These are phyloP conservation scores for Metellina segmentata DNA, from an alignment of 2,888 invertebrate genomes.

Conservation along the genomic window DNA sequence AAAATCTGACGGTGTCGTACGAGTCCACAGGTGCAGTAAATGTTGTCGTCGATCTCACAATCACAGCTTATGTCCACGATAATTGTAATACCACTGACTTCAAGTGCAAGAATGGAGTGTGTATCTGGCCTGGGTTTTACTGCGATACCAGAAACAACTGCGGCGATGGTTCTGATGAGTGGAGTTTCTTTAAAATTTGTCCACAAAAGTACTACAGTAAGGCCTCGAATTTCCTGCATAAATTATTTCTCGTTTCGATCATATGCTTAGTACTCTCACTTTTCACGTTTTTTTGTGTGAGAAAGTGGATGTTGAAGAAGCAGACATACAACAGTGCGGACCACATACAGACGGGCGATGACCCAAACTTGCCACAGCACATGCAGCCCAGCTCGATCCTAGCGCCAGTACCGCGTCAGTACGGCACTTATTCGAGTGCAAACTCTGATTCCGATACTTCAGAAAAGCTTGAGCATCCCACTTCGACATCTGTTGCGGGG, in stretches of 20 bases:
- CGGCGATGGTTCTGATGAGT: conserved; percentile 39
- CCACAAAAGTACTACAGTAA: background rate
- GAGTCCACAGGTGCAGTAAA: background rate
- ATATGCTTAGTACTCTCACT: background rate
- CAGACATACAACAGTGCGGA: too few relatives aligned
- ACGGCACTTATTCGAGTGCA: too few relatives aligned
- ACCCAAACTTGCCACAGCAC: too few relatives aligned
- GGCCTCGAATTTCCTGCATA: background rate
- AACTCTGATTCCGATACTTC: too few relatives aligned
- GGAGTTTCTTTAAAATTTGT: background rate
- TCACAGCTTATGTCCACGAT: background rate
- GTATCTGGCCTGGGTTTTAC: conserved; percentile 28
- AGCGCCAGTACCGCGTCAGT: too few relatives aligned
- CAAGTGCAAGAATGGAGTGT: conserved; percentile 11
- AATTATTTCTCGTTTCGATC: background rate
- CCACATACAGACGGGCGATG: too few relatives aligned
- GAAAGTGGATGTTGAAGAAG: background rate
- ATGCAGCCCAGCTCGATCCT: too few relatives aligned
- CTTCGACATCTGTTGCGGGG: too few relatives aligned
- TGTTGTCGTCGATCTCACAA: background rate
- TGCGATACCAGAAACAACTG: conserved; percentile 41
- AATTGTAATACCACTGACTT: background rate
- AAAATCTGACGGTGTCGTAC: background rate
- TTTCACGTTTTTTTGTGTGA: background rate
- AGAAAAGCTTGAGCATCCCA: too few relatives aligned